Percentiles rank a stretch among this genome's conserved stretches.
phyloP scores from a whole-genome alignment of 2,888 invertebrate genomes.

The Phasia obesa region DNA sequence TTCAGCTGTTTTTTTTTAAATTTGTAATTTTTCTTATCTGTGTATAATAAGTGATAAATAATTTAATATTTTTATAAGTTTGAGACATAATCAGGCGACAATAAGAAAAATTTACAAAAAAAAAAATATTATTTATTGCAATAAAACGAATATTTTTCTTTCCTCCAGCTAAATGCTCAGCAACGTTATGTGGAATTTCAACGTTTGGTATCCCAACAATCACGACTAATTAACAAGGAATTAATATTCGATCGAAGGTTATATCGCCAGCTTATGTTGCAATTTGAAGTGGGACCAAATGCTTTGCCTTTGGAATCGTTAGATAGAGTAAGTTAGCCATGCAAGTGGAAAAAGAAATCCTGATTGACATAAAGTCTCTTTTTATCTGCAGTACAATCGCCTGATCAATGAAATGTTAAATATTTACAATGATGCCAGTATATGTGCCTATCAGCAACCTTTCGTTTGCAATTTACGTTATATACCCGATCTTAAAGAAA shows the following conservation, averaged over 20 bases:
- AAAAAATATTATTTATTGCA: not conserved
- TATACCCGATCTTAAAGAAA: conserved; percentile 89
- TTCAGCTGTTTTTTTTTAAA: too few relatives aligned
- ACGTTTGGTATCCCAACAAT: conserved; percentile 89
- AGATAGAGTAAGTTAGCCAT: conserved; percentile 86
- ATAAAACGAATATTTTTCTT: not conserved
- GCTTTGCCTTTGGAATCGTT: conserved; percentile 92
- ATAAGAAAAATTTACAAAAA: too few relatives aligned
- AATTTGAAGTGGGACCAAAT: conserved; percentile 92
- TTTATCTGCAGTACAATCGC: conserved; percentile 90
- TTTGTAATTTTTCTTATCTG: too few relatives aligned
- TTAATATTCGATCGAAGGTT: conserved; percentile 87
- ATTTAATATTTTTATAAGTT: too few relatives aligned
- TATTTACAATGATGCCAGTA: conserved; percentile 92
- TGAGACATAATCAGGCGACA: too few relatives aligned
- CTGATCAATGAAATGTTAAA: conserved; percentile 94
- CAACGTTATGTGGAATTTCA: conserved; percentile 92
- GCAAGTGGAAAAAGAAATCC: not conserved
- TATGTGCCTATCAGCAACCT: conserved; percentile 92
- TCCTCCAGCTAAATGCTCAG: conserved; percentile 89
- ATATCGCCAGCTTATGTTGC: conserved; percentile 88
- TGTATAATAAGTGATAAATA: too few relatives aligned
- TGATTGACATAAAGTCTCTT: not conserved
- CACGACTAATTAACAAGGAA: conserved; percentile 87
- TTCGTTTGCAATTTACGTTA: conserved; percentile 91